Evolutionary conservation across 2,113 vertebrate species (phyloP).

Genomic region (Limnothrissa miodon): DNA sequence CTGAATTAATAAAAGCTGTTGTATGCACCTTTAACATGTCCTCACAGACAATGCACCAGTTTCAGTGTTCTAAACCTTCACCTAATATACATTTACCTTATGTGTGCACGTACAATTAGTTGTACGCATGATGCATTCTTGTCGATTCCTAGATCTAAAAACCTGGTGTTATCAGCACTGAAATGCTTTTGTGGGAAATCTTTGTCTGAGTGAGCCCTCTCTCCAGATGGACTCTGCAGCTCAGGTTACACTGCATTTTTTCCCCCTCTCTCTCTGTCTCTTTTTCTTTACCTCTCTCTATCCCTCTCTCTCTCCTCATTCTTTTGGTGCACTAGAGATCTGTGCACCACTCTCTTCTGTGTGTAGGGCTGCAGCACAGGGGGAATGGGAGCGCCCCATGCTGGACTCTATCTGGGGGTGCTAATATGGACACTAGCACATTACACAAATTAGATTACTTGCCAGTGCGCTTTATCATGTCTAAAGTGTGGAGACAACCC

Average conservation of each 20-base stretch:
- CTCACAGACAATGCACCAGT: not conserved
- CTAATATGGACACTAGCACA: slow-evolving; percentile 64
- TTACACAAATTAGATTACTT: slow-evolving; percentile 74
- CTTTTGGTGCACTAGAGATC: slow-evolving; percentile 21
- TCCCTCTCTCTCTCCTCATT: slow-evolving; percentile 39
- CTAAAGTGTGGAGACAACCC: slow-evolving; percentile 53
- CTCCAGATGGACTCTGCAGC: slow-evolving; percentile 70
- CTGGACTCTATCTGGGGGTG: slow-evolving; percentile 64
- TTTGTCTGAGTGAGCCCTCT: slow-evolving; percentile 67
- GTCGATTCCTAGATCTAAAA: not conserved
- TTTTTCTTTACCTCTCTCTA: slow-evolving; percentile 33
- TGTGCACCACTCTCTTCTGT: not conserved
- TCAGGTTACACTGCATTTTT: slow-evolving; percentile 76
- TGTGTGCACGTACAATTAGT: not conserved
- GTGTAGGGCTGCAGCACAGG: not conserved
- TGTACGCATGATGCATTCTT: not conserved
- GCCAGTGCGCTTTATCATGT: slow-evolving; percentile 61
- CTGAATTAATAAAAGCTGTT: not conserved
- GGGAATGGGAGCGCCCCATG: slow-evolving; percentile 45
- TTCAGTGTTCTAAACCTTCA: not conserved
- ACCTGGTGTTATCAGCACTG: slow-evolving; percentile 62
- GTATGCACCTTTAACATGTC: not conserved
- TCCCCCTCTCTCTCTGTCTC: slow-evolving; percentile 33
- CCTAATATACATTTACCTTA: not conserved
- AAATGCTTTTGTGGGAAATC: slow-evolving; percentile 75